Evolutionary conservation across 2,888 invertebrate species (phyloP).

Genomic region (Psylliodes chrysocephalus): DNA sequence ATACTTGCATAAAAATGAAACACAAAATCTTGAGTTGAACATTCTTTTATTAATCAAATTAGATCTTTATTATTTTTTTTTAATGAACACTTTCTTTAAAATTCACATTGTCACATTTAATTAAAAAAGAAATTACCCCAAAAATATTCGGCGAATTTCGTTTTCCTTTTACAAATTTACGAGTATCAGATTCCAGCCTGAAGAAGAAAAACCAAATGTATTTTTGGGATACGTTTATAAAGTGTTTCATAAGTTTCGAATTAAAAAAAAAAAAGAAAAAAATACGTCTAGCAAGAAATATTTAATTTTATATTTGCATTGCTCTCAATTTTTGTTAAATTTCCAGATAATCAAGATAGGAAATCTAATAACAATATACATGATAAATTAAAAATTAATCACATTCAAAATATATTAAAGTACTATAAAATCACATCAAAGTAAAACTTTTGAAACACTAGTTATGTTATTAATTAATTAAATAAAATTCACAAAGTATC

Average conservation of each 20-base stretch:
- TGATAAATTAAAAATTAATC: too few species aligned
- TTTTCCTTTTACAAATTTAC: too few species aligned
- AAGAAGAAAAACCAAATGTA: neutral
- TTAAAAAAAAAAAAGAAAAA: too few species aligned
- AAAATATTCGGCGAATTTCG: neutral
- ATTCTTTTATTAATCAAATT: constrained; percentile 25
- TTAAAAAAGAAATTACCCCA: neutral
- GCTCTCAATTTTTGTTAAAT: too few species aligned
- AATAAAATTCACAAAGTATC: constrained; percentile 10
- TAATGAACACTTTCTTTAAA: neutral
- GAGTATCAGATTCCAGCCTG: neutral
- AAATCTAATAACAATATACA: too few species aligned
- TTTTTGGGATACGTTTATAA: neutral
- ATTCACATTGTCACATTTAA: neutral
- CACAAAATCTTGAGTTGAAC: neutral
- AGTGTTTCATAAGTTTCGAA: too few species aligned
- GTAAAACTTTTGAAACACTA: neutral
- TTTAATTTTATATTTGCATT: too few species aligned
- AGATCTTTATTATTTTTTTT: constrained; percentile 6
- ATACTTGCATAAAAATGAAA: too few species aligned
- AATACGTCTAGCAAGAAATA: too few species aligned
- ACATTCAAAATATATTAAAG: too few species aligned
- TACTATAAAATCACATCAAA: too few species aligned
- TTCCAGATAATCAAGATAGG: too few species aligned
- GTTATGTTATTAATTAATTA: neutral